phyloP scores from a whole-genome alignment of 2,797 vertebrate genomes.

The Hydrophis major region DNA sequence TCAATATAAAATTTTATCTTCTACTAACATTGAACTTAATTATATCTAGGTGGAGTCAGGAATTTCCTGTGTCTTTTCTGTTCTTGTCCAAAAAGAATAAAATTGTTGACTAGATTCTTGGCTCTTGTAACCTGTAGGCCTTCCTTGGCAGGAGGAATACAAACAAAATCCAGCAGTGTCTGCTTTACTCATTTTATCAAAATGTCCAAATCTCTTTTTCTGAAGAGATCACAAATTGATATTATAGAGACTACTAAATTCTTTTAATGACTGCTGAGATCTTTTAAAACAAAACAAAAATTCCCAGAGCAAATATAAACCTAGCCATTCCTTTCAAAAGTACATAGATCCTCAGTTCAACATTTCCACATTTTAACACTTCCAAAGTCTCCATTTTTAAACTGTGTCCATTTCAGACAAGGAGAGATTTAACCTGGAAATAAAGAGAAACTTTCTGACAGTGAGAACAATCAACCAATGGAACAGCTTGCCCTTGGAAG shows the following conservation, averaged over 20 bases:
- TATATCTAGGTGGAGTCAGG: not conserved
- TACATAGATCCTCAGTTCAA: constrained; percentile 63
- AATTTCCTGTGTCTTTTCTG: not conserved
- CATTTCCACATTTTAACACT: constrained; percentile 58
- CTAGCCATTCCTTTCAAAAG: constrained; percentile 53
- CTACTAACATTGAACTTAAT: not conserved
- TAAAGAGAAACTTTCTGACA: too few relatives aligned
- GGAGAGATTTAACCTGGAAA: too few relatives aligned
- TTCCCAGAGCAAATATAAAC: constrained; percentile 57
- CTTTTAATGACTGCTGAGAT: constrained; percentile 48
- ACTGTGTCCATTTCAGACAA: constrained; percentile 34
- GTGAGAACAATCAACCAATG: too few relatives aligned
- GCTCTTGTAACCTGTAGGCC: not conserved
- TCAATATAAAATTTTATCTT: not conserved
- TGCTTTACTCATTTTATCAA: constrained; percentile 10
- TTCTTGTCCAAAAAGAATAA: not conserved
- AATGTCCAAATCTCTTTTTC: constrained; percentile 38
- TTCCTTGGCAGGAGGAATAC: constrained; percentile 4
- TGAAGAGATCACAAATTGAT: constrained; percentile 25
- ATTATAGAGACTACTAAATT: constrained; percentile 61
- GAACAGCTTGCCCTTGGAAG: too few relatives aligned
- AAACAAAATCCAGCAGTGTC: not conserved
- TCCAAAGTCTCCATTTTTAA: constrained; percentile 64
- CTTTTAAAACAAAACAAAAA: constrained; percentile 18
- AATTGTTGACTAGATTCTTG: not conserved